Evolutionary conservation across 2,113 vertebrate genomes (phyloP).

Genomic region (Prietella phreatophila): DNA sequence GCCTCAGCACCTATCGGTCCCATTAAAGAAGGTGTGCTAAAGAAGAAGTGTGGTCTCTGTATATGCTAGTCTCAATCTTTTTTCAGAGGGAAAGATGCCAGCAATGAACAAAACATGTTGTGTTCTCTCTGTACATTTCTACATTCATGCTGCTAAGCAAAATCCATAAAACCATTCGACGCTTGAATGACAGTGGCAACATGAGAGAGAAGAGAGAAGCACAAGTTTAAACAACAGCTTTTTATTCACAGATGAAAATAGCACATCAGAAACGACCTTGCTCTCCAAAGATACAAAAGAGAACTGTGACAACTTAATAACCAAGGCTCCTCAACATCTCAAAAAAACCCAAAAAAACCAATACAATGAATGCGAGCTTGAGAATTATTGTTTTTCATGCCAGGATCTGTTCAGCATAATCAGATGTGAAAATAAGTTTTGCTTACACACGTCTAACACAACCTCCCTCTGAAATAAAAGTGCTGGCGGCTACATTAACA

Average conservation of each 20-base stretch:
- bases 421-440: not conserved
- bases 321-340: constrained; percentile 7
- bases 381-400: not conserved
- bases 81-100: not conserved
- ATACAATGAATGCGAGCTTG: not conserved
- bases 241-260: constrained; percentile 18
- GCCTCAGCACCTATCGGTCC: no score
- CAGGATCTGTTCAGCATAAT: not conserved
- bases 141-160: not conserved
- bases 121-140: not conserved
- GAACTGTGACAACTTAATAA: constrained; percentile 13
- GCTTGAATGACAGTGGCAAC: not conserved
- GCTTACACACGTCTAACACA: not conserved
- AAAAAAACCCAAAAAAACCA: no score
- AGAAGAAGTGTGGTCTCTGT: not conserved
- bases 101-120: not conserved
- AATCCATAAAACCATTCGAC: not conserved
- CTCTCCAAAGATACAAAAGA: constrained; percentile 9
- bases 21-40: not conserved
- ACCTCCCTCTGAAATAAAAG: not conserved
- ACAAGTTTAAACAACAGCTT: constrained; percentile 6
- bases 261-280: constrained; percentile 40
- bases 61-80: not conserved
- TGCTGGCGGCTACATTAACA: constrained; percentile 1
- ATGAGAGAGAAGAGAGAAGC: not conserved